A percentile compares a stretch with the other conserved stretches of the same genome.
Conservation (phyloP, 2,797 vertebrate genomes). For the Muscicapa striata region DNA sequence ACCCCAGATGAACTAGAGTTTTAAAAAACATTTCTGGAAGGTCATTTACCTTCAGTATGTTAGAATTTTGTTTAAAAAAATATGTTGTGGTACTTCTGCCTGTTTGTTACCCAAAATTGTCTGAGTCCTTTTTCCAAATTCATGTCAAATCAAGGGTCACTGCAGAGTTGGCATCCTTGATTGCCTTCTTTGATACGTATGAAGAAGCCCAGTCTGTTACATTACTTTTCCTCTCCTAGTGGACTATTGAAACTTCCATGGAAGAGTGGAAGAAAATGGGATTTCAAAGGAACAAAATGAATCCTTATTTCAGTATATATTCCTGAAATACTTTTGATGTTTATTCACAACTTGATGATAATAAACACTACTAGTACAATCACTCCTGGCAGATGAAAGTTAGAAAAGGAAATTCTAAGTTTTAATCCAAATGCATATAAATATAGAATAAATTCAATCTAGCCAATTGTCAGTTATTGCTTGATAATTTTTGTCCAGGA, state of each 20-base stretch:
- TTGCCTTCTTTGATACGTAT: background rate
- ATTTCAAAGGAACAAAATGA: background rate
- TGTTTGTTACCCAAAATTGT: background rate
- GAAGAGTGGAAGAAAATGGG: background rate
- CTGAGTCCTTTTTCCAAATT: background rate
- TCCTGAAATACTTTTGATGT: background rate
- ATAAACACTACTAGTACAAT: background rate
- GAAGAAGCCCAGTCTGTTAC: background rate
- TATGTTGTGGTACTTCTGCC: background rate
- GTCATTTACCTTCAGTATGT: background rate
- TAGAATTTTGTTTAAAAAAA: background rate
- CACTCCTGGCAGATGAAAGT: background rate
- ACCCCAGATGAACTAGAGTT: background rate
- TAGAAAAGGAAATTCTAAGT: background rate
- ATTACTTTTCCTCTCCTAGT: background rate
- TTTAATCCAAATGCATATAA: background rate
- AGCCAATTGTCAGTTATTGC: background rate
- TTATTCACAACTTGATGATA: background rate
- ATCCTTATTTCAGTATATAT: background rate
- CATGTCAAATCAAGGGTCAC: background rate
- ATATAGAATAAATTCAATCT: background rate
- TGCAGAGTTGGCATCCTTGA: background rate
- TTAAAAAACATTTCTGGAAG: background rate
- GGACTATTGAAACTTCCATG: background rate
- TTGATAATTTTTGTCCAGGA: background rate